Base-by-base conservation (phyloP, 2,888 invertebrate genomes). In the Lithophane socia region DNA sequence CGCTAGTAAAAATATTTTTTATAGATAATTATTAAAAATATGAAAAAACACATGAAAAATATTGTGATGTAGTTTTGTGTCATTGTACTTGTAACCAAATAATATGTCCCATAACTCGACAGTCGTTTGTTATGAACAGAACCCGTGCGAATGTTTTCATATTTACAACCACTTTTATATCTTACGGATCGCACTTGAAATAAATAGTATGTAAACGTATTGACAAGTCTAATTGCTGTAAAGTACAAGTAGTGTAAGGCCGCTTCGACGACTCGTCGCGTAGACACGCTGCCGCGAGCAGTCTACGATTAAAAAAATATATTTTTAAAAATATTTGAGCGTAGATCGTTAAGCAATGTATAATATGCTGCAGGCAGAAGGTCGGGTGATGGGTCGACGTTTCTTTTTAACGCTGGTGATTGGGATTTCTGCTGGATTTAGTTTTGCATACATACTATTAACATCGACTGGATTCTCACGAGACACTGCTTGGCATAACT, bases 361-460 rank as follows among this genome's bases (percentile, higher is more conserved):
- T 80, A 68, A 58, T 69, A 79, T 85, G 93, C 90, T 93, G 90
- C 96, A 96, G 96, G 95, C 95, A 77, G 96, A 96, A 91, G 94
- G 94, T 85, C 93, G 95, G 95, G 95, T 95, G 95, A 95, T 97
- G 94, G 98, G 98, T 89, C 97, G 97, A 80, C 97, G 98, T 86
- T 98, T 98, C 94, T 95, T 98, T 91, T 94, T 98, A 92, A 98
- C 98, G 80, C 97, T 98, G 90, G 97, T 97, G 90, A 97, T 97
- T 88, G 98, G 98, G 86, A 97, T 98, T 90, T 97, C 98, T 9
- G 97, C 98, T 90, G 98, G 98, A 89, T 98, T 98, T 96, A 97
- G 98, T 92, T 97, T 98, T 91, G 98, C 98, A 81, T 98, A 98
- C 93, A 96, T 98, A 87, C 95, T 98, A 87, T 97, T 98, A 92